A percentile compares a stretch with the other conserved stretches of the same genome.
Evolutionary conservation across 1,140 invertebrate species (phyloP).

Genomic region (Drosophila lowei): DNA sequence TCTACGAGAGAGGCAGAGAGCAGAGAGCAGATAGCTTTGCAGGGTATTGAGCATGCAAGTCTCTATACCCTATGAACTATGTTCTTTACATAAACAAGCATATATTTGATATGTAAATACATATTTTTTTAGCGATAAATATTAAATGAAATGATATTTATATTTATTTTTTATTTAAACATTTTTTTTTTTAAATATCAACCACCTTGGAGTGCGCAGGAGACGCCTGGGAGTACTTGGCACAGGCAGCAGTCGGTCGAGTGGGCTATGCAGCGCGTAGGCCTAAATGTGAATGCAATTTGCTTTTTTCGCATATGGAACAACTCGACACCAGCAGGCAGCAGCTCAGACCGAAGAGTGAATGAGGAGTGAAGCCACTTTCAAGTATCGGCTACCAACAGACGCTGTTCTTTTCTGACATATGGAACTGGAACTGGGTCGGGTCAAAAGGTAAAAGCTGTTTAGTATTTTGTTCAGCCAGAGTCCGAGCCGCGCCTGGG

Average conservation of each 20-base stretch:
- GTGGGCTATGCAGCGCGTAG: slow-evolving; percentile 54
- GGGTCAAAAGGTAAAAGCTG: slow-evolving; percentile 51
- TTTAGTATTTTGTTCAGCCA: slow-evolving; percentile 22
- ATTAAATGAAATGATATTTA: no score
- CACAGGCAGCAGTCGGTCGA: slow-evolving; percentile 11
- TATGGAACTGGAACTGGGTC: slow-evolving; percentile 63
- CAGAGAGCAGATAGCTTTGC: no score
- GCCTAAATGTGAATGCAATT: slow-evolving; percentile 47
- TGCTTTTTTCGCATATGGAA: slow-evolving; percentile 21
- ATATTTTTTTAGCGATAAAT: no score
- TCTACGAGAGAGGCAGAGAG: no score
- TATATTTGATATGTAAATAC: no score
- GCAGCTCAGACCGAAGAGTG: not conserved
- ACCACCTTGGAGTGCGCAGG: no score
- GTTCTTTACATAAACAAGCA: no score
- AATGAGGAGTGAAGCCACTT: slow-evolving; percentile 10
- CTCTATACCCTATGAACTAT: no score
- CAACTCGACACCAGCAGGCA: not conserved
- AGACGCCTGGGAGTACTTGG: not conserved
- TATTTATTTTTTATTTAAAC: no score
- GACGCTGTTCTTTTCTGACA: slow-evolving; percentile 46
- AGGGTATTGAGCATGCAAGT: no score
- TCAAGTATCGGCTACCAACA: slow-evolving; percentile 5
- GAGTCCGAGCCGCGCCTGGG: no score
- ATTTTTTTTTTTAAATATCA: no score